Percentiles rank a stretch among this genome's conserved stretches.
Conservation (phyloP, 2,113 vertebrate species). For the Neopipo cinnamomea region DNA sequence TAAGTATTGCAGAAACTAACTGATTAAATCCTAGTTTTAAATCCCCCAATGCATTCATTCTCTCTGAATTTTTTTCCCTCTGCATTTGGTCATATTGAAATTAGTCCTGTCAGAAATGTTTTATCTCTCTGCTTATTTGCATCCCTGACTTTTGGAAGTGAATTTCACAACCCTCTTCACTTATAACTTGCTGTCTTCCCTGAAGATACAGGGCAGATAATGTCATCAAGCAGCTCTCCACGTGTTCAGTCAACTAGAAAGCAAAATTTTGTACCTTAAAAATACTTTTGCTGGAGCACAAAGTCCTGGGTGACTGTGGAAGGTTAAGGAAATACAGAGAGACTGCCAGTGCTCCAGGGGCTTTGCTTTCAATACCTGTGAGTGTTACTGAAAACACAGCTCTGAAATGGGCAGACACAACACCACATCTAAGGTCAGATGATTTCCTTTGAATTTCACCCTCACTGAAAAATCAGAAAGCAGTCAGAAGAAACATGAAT, state of each 20-base stretch:
- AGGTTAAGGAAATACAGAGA: not conserved
- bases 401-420: not conserved
- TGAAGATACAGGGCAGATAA: slow-evolving; percentile 16
- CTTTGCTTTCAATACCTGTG: not conserved
- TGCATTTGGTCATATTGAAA: not conserved
- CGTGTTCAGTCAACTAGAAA: not conserved
- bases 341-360: not conserved
- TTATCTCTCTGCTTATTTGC: not conserved
- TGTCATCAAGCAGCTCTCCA: not conserved
- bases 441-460: not conserved
- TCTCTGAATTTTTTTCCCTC: not conserved
- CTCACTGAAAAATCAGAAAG: not conserved
- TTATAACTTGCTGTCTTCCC: not conserved
- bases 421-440: not conserved
- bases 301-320: not conserved
- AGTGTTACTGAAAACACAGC: not conserved
- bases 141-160: not conserved
- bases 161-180: slow-evolving; percentile 4
- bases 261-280: not conserved
- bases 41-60: not conserved
- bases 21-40: not conserved
- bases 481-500: not conserved
- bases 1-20: not conserved
- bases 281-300: not conserved
- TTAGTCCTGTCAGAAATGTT: not conserved